Percentiles rank a stretch among this genome's conserved stretches.
Evolutionary conservation across 1,140 invertebrate species (phyloP).

Genomic region (Macrosteles quadrilineatus): DNA sequence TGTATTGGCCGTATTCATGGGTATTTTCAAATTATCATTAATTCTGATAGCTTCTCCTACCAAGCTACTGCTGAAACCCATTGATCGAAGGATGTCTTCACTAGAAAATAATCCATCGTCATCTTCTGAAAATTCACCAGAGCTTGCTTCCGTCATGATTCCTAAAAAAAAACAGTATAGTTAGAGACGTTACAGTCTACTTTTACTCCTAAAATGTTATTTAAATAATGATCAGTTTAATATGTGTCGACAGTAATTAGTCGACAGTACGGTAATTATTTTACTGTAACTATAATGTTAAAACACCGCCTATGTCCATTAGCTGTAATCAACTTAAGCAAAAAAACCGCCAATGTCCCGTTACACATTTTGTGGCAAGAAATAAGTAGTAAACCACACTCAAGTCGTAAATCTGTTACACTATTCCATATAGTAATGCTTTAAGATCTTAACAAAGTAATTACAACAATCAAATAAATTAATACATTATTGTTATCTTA

Average conservation of each 20-base stretch:
- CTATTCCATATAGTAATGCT: neutral
- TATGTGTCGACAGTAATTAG: neutral
- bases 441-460: neutral
- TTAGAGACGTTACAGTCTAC: no score
- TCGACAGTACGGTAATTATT: neutral
- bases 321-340: neutral
- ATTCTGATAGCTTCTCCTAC: neutral
- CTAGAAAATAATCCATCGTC: neutral
- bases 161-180: neutral
- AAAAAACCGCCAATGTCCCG: neutral
- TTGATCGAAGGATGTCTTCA: neutral
- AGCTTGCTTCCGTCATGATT: neutral
- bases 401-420: neutral
- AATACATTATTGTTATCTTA: neutral
- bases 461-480: neutral
- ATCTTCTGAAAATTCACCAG: neutral
- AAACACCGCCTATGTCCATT: neutral
- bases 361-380: neutral
- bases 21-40: neutral
- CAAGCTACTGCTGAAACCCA: neutral
- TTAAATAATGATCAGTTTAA: neutral
- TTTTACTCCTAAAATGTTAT: neutral
- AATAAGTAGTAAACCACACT: neutral
- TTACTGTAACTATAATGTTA: neutral
- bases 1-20: no score